Base-by-base conservation (phyloP, 2,888 invertebrate genomes). In the Macrophya alboannulata region DNA sequence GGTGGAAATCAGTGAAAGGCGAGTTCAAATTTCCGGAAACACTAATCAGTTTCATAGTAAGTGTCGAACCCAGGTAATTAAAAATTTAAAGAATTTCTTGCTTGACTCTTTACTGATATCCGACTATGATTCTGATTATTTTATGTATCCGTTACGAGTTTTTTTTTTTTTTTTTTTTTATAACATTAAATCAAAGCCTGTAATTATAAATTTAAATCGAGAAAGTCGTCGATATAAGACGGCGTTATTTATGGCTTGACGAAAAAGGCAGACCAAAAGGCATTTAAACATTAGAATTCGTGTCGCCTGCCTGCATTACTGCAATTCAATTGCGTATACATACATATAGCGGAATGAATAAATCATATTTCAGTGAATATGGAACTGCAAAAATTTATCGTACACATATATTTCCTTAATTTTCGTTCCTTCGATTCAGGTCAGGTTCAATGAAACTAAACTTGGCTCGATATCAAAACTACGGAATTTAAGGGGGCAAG, bases 391-490 rank as follows among this genome's bases (percentile, higher is more conserved):
- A 15, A 40, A 25, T 31, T 71, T 12, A 37, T 62, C 21, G 25
- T 48, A 9, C 48, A 9, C 48, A 10, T 48, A 10, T 48, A 10
- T 62, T 62, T 62, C 25, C 21, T 4, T 0, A 25, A 25, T 25
- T 62, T 25, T 62, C 25, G 31, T 68, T 74, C 8, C 74, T 74
- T 12, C 43, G 45, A 74, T 74, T 45, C 45, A 10, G 74, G 21
- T 74, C 74, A 74, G 1, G 74, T 45, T 21, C 43, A 12, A 31
- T 45, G 74, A 74, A 74, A 45, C 74, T 74, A 74, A 74, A 45
- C 74, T 74, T 74, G 74, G 74, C 43, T 43, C 74, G 74, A 74
- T 45, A 43, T 74, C 74, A 74, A 74, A 74, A 45, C 45, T 43
- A 21, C 45, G 21, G 6, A 74, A n/a, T 74, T 43, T 21, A 74